phyloP scores from a whole-genome alignment of 2,113 vertebrate species.

The Sinocyclocheilus rhinocerous region DNA sequence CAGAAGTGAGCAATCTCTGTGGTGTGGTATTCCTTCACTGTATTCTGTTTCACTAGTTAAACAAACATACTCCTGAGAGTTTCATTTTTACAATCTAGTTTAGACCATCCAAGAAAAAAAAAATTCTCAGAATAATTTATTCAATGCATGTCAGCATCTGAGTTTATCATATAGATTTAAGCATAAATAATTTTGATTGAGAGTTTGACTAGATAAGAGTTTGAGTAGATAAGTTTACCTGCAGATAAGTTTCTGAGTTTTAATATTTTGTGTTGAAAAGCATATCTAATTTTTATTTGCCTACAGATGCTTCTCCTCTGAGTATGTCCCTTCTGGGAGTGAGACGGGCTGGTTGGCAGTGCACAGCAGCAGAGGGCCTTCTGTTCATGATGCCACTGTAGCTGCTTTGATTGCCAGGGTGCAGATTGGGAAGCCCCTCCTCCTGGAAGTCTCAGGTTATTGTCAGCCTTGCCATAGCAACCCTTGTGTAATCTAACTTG shows the following conservation, averaged over 20 bases:
- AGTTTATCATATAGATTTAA: not conserved
- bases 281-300: not conserved
- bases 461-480: constrained; percentile 55
- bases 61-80: not conserved
- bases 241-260: not conserved
- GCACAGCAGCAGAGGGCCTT: constrained; percentile 61
- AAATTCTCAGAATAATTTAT: not conserved
- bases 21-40: not conserved
- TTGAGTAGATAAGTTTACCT: not conserved
- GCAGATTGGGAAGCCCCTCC: constrained; percentile 58
- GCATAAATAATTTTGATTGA: not conserved
- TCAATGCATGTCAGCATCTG: not conserved
- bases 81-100: not conserved
- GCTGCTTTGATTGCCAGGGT: constrained; percentile 47
- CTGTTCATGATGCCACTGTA: constrained; percentile 56
- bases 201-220: too few relatives aligned
- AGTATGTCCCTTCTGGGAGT: constrained; percentile 56
- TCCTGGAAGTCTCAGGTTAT: constrained; percentile 62
- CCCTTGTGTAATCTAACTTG: not conserved
- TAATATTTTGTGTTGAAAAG: not conserved
- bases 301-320: constrained; percentile 33
- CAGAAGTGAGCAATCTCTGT: not conserved
- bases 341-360: constrained; percentile 46
- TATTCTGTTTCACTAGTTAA: too few relatives aligned
- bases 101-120: not conserved